A percentile compares a stretch with the other conserved stretches of the same genome.
These are phyloP conservation scores for Cephus cinctus DNA, from an alignment of 1,140 invertebrate species.

Conservation along the genomic window DNA sequence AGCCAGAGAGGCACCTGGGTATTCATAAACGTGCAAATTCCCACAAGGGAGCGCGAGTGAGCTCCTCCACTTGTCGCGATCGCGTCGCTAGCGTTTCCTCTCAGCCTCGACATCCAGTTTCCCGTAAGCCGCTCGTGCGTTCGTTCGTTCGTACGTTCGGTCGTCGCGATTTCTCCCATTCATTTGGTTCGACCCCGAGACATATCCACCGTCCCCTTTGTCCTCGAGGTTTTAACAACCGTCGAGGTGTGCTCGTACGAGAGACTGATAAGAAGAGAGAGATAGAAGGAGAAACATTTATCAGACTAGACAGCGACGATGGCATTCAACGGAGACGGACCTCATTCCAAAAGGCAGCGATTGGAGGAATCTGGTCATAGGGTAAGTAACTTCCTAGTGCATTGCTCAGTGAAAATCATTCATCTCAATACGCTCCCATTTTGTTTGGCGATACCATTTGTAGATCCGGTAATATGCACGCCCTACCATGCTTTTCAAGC, in stretches of 20 bases:
- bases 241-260: background rate
- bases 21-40: no score
- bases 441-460: no score
- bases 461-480: no score
- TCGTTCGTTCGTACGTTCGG: slow-evolving; percentile 36
- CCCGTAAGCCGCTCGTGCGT: slow-evolving; percentile 44
- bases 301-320: slow-evolving; percentile 33
- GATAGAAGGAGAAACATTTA: background rate
- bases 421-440: no score
- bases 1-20: no score
- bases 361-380: slow-evolving; percentile 57
- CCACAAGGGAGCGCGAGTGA: background rate
- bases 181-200: slow-evolving; percentile 22
- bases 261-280: slow-evolving; percentile 16
- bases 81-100: background rate
- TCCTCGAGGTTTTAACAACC: background rate
- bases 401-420: no score
- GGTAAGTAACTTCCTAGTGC: slow-evolving; percentile 52
- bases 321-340: slow-evolving; percentile 61
- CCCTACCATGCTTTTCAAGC: no score
- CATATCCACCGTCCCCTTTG: background rate
- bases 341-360: slow-evolving; percentile 57
- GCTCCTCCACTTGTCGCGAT: background rate
- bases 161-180: slow-evolving; percentile 27
- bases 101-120: no score